phyloP scores from a whole-genome alignment of 1,140 invertebrate species.

The Conus ventricosus region DNA sequence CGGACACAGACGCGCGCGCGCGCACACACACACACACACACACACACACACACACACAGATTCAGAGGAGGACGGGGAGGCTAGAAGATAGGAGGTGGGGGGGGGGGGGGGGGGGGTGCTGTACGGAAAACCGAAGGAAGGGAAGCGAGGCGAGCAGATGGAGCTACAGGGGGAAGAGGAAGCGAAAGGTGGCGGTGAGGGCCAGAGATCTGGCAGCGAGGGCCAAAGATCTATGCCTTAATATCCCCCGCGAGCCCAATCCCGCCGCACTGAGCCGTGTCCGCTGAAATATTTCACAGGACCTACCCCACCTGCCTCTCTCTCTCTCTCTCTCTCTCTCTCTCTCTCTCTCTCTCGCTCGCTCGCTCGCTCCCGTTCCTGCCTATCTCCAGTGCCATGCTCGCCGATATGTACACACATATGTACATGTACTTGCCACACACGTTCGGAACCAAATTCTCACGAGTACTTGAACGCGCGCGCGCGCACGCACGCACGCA shows the following conservation, averaged over 20 bases:
- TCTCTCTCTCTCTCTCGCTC: background rate
- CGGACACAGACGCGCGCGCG: background rate
- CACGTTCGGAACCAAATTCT: no score
- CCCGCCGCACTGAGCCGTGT: slow-evolving; percentile 4
- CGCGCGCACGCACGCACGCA: no score
- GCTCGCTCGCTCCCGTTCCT: background rate
- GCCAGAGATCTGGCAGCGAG: background rate
- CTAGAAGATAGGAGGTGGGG: no score
- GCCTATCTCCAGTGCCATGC: no score
- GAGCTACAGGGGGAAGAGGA: background rate
- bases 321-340: slow-evolving; percentile 11
- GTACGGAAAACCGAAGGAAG: background rate
- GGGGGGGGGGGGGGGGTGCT: no score
- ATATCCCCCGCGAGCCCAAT: slow-evolving; percentile 14
- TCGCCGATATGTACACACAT: no score
- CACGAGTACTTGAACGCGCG: no score
- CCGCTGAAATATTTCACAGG: slow-evolving; percentile 21
- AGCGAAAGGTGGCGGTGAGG: background rate
- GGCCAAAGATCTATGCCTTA: slow-evolving; percentile 12
- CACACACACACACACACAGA: no score
- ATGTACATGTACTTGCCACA: no score
- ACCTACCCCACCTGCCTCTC: background rate
- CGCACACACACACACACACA: slow-evolving; percentile 16
- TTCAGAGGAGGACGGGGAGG: no score
- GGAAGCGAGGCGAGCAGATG: background rate